phyloP scores from a whole-genome alignment of 1,140 invertebrate genomes.

The Heliothis subflexa region DNA sequence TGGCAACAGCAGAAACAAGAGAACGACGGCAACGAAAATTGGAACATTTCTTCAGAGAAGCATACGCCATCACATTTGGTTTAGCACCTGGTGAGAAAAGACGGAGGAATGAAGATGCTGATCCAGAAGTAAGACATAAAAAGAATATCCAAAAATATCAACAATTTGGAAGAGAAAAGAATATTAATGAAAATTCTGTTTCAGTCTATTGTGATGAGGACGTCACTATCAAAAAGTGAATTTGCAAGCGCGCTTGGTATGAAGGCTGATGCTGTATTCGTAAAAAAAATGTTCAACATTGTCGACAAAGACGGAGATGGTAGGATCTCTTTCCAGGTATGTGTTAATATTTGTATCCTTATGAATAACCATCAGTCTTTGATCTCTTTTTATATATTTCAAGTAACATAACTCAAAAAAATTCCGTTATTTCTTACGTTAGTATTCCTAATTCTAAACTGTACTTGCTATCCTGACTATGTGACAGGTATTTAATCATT shows the following conservation, averaged over 20 bases:
- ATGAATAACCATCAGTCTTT: too few species aligned
- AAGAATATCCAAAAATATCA: neutral
- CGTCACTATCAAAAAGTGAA: constrained; percentile 96
- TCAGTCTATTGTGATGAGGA: constrained; percentile 94
- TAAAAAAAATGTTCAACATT: constrained; percentile 99
- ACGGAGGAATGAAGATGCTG: constrained; percentile 90
- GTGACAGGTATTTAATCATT: too few species aligned
- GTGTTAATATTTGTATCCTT: too few species aligned
- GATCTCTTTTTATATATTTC: too few species aligned
- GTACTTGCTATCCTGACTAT: too few species aligned
- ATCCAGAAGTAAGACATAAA: constrained; percentile 89
- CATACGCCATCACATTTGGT: constrained; percentile 97
- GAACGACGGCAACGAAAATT: constrained; percentile 97
- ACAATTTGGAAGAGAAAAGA: neutral
- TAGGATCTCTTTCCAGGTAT: constrained; percentile 96
- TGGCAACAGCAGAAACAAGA: constrained; percentile 97
- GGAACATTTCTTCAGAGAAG: constrained; percentile 99
- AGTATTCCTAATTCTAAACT: too few species aligned
- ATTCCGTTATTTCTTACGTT: too few species aligned
- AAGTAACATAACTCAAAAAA: too few species aligned
- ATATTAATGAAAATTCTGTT: constrained; percentile 49
- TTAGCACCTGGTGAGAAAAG: constrained; percentile 91
- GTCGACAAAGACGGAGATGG: constrained; percentile 98
- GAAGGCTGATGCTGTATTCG: constrained; percentile 98
- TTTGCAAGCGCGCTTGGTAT: constrained; percentile 99